Evolutionary conservation across 2,888 invertebrate species (phyloP).

Genomic region (Drosophila prolongata): DNA sequence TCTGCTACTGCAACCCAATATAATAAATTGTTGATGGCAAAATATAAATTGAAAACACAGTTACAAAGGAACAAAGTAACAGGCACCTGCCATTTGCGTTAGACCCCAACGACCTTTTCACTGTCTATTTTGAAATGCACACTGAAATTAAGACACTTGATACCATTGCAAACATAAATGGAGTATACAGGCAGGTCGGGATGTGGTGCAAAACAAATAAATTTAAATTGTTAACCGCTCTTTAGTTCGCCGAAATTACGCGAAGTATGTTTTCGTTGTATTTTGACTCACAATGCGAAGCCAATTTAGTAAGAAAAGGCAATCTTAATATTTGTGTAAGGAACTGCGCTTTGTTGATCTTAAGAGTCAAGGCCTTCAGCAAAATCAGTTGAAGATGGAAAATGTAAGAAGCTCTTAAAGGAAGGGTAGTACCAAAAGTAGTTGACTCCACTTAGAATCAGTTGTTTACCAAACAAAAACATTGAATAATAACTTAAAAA

Average conservation of each 20-base stretch:
- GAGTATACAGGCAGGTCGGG: neutral
- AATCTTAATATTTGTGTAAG: neutral
- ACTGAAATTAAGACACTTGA: slow-evolving; percentile 21
- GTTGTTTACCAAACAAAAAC: no score
- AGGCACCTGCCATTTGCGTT: neutral
- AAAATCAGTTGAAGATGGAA: no score
- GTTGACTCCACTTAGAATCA: no score
- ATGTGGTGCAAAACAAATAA: neutral
- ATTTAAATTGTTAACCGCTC: no score
- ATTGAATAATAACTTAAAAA: no score
- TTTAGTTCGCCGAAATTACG: no score
- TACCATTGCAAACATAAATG: slow-evolving; percentile 33
- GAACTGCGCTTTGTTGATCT: no score
- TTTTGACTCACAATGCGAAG: neutral
- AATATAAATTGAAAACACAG: neutral
- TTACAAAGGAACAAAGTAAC: neutral
- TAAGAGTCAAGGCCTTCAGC: no score
- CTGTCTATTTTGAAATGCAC: neutral
- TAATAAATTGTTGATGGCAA: neutral
- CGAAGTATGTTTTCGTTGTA: no score
- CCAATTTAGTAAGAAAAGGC: neutral
- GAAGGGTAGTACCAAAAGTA: no score
- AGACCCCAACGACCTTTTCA: no score
- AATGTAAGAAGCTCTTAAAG: no score
- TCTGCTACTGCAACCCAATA: neutral